Evolutionary conservation across 2,113 vertebrate genomes (phyloP).

Genomic region (Eonycteris spelaea): DNA sequence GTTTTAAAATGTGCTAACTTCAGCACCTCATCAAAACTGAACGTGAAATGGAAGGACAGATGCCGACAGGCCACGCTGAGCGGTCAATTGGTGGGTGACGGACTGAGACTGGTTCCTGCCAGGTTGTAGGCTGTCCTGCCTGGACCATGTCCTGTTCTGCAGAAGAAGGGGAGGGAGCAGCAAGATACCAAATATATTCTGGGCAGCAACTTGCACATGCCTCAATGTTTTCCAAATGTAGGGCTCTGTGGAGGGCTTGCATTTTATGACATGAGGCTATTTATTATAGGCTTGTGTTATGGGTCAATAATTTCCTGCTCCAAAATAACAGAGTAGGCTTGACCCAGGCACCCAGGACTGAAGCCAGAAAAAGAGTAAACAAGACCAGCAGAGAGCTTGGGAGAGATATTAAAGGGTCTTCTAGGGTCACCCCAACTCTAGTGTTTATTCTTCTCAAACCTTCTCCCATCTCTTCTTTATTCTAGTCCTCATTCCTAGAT

Average conservation of each 20-base stretch:
- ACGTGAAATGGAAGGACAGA: neutral
- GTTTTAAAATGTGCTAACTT: neutral
- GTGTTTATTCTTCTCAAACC: neutral
- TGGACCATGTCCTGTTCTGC: neutral
- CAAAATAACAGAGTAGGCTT: constrained; percentile 66
- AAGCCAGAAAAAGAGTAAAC: constrained; percentile 57
- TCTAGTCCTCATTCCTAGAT: neutral
- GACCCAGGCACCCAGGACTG: constrained; percentile 36
- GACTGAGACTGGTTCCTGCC: neutral
- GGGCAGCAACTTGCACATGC: constrained; percentile 32
- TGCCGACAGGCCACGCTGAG: neutral
- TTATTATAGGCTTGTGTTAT: constrained; percentile 66
- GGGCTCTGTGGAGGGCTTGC: constrained; percentile 2
- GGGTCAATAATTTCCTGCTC: constrained; percentile 71
- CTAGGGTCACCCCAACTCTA: neutral
- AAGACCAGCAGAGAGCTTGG: neutral
- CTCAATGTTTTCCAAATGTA: constrained; percentile 51
- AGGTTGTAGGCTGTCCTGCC: neutral
- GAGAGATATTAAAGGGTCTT: neutral
- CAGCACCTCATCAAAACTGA: neutral
- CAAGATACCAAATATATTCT: constrained; percentile 48
- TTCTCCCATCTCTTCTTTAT: neutral
- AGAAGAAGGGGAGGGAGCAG: neutral
- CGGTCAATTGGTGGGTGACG: neutral
- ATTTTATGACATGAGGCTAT: constrained; percentile 54